Evolutionary conservation across 2,888 invertebrate species (phyloP).

Genomic region (Brachynemurus nebulosus): DNA sequence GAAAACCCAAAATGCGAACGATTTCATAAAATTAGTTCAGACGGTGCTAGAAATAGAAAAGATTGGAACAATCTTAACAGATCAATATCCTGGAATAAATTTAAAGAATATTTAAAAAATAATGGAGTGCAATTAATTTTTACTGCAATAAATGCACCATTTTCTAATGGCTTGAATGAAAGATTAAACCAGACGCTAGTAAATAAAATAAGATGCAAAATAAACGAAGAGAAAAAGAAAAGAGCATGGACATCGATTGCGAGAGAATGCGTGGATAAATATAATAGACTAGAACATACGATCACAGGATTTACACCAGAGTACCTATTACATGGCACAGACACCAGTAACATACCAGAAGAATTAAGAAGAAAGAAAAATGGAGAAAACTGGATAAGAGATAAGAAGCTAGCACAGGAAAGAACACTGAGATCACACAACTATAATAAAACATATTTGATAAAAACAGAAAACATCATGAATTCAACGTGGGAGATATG

Average conservation of each 20-base stretch:
- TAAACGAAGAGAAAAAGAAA: too few species aligned
- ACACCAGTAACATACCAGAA: slow-evolving; percentile 14
- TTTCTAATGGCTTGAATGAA: slow-evolving; percentile 3
- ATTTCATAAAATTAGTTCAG: neutral
- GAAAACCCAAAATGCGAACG: neutral
- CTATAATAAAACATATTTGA: slow-evolving; percentile 22
- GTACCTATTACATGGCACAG: slow-evolving; percentile 20
- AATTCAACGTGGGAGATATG: slow-evolving; percentile 22
- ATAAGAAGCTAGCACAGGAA: slow-evolving; percentile 19
- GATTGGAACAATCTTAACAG: neutral
- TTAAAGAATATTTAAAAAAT: neutral
- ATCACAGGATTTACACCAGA: slow-evolving; percentile 11
- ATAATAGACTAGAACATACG: slow-evolving; percentile 5
- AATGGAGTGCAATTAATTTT: neutral
- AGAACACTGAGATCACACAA: slow-evolving; percentile 19
- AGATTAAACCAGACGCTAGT: slow-evolving; percentile 1
- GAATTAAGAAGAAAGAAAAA: slow-evolving; percentile 16
- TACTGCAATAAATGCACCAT: neutral
- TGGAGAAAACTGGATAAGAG: slow-evolving; percentile 12
- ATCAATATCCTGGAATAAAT: slow-evolving; percentile 1
- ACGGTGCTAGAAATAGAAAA: neutral
- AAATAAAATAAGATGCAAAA: neutral
- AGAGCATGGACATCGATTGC: too few species aligned
- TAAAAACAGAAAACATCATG: slow-evolving; percentile 18
- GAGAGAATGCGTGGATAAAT: slow-evolving; percentile 1